Base-by-base conservation (phyloP, 2,888 invertebrate species). In the Pyralis farinalis region DNA sequence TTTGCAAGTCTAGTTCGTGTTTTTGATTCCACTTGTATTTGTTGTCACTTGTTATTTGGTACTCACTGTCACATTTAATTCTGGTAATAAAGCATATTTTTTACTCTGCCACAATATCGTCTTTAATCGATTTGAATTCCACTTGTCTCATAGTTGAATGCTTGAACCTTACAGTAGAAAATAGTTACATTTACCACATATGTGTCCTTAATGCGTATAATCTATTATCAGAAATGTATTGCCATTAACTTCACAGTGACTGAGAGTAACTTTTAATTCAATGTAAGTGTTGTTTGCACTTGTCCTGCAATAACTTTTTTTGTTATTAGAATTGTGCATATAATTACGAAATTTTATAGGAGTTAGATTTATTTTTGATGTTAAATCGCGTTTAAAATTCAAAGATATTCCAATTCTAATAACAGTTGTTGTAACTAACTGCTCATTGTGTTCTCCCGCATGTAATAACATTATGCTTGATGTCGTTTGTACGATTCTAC, bases 401-500 rank as follows among this genome's bases (percentile, higher is more conserved):
- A 4, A 25, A n/a, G 7, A 25, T 25, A 4, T 25, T n/a, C 34
- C 50, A 51, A 48, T 54, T 53, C 49, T 49, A 44, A 47, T 45
- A 42, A 47, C 31, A 34, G 35, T 58, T 60, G 56, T 44, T 60
- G 71, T 72, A 58, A 69, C 70, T 72, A 77, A 77, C 61, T 53
- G 44, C 41, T 49, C 77, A 77, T 76, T 79, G 81, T 83, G n/a
- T n/a, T n/a, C 79, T 71, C 55, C 76, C 74, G 87, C 86, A 77
- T 75, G 80, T 81, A 82, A 84, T 78, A 71, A 59, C 54, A 60
- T 58, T 21, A 21, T 56, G 87, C 87, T 87, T 84, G 82, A 81
- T 79, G 80, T 79, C 53, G 71, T 84, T 67, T 86, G 81, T 86
- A 76, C 77, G 71, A 51, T 75, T 82, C 77, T 67, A 62, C 87